Evolutionary conservation across 1,140 invertebrate species (phyloP), one percentile per base, ranked within the genome.

Genomic region (Bombus pascuorum): DNA sequence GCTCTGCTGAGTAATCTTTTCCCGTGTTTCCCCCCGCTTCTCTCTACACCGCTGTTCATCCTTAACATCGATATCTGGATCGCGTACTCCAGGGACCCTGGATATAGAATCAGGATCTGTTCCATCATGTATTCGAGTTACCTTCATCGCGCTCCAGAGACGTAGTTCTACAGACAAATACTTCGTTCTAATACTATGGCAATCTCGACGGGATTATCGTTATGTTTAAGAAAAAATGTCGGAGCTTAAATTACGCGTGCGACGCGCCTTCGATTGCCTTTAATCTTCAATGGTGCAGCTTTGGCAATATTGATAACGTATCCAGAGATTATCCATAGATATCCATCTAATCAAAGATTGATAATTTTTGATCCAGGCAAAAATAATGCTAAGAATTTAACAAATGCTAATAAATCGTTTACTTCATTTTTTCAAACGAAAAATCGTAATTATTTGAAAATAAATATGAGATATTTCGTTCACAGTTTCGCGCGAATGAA

Each of bases 31-130:
- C 13, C 13, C 32, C 22, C 3, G 0, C 34, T 13, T 22, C 28
- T 28, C 5, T 13, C 37, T n/a, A 34, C 25, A 10, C 22, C 15
- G 5, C 6, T 32, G n/a, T n/a, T 57, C 44, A n/a, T 34, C 66
- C 78, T 80, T 65, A 78, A 78, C 83, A 82, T 75, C 83, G 82
- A 86, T 74, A 81, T 82, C 70, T 74, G 13, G 77, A 86, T 77
- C 72, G 78, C 59, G 47, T 53, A 53, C 47, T 53, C 18, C 18
- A 53, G 47, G 18, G 77, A 9, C 42, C 37, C 57, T 44, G 80
- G 42, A 87, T 79, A 83, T 65, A 65, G 37, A 89, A 88, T 86
- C 87, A 80, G 44, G 68, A 86, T 89, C 79, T 89, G 73, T 89
- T 83, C 75, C 79, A 80, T 89, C 53, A 85, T 70, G 84, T 78